Percentiles rank a stretch among this genome's conserved stretches.
These are phyloP conservation scores for Brenthis ino DNA, from an alignment of 2,888 invertebrate genomes.

Conservation along the genomic window DNA sequence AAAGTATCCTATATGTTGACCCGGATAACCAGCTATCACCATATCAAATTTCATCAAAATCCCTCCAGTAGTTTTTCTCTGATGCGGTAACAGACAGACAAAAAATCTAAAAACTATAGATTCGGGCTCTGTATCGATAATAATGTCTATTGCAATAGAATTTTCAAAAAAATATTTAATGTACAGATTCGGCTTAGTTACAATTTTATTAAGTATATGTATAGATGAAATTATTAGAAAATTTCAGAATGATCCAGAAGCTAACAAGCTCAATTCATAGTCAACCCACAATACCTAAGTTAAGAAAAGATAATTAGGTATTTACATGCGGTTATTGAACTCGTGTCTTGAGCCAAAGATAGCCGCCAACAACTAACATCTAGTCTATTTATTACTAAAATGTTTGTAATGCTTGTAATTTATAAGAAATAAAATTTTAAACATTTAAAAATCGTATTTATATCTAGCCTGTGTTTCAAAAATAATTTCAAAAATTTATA, in stretches of 20 bases:
- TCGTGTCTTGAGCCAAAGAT: conserved; percentile 38
- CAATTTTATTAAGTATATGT: background rate
- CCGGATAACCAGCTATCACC: no score
- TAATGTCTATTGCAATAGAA: no score
- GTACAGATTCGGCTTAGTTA: no score
- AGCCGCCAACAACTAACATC: conserved; percentile 27
- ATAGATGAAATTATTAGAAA: background rate
- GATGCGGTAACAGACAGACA: no score
- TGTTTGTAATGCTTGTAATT: background rate
- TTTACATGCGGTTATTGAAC: conserved; percentile 40
- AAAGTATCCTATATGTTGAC: no score
- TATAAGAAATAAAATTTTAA: conserved; percentile 4
- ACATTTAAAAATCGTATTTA: background rate
- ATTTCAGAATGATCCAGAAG: background rate
- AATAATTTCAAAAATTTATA: no score
- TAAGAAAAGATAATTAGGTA: conserved; percentile 35
- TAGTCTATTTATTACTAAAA: conserved; percentile 13
- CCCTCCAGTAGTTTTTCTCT: no score
- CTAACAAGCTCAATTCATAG: conserved; percentile 6
- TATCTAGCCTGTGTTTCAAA: no score
- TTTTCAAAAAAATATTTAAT: no score
- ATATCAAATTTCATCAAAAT: no score
- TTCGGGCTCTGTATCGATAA: no score
- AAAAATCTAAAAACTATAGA: no score
- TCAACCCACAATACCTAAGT: conserved; percentile 24